Conservation (phyloP, 2,888 invertebrate genomes). For the Parapristionchus giblindavisi region DNA sequence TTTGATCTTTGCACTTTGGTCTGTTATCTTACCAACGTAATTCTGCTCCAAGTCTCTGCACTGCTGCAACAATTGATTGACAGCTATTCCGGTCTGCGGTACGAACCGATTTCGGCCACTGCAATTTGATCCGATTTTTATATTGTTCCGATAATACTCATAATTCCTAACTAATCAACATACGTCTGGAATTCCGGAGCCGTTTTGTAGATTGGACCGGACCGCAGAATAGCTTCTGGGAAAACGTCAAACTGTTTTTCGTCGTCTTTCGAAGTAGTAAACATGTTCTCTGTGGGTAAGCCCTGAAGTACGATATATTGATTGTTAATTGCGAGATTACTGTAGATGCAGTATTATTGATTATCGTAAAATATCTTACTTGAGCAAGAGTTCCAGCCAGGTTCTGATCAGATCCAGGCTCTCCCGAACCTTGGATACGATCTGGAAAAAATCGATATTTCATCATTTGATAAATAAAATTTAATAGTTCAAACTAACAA, state of each 20-base stretch:
- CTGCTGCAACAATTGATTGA: conserved; percentile 62
- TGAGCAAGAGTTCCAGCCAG: conserved; percentile 52
- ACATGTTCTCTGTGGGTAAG: conserved; percentile 68
- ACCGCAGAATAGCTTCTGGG: conserved; percentile 62
- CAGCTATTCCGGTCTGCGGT: conserved; percentile 61
- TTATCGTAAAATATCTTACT: neutral
- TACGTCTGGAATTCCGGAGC: conserved; percentile 62
- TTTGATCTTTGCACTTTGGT: neutral
- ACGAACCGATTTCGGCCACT: conserved; percentile 61
- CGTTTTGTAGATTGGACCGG: conserved; percentile 63
- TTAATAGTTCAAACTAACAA: conserved; percentile 47
- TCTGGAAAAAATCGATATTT: conserved; percentile 47
- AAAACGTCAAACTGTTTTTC: conserved; percentile 68
- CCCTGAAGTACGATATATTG: conserved; percentile 52
- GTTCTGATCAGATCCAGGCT: conserved; percentile 58
- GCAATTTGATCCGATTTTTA: conserved; percentile 35
- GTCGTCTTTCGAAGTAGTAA: conserved; percentile 66
- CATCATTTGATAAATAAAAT: neutral
- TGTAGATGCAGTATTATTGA: neutral
- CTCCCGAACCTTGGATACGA: conserved; percentile 63
- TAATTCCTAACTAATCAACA: conserved; percentile 23
- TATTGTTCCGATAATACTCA: neutral
- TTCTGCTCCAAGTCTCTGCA: conserved; percentile 64
- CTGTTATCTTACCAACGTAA: conserved; percentile 47
- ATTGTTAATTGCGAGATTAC: neutral